Base-by-base conservation (phyloP, 1,140 invertebrate genomes). In the Sogatella furcifera region DNA sequence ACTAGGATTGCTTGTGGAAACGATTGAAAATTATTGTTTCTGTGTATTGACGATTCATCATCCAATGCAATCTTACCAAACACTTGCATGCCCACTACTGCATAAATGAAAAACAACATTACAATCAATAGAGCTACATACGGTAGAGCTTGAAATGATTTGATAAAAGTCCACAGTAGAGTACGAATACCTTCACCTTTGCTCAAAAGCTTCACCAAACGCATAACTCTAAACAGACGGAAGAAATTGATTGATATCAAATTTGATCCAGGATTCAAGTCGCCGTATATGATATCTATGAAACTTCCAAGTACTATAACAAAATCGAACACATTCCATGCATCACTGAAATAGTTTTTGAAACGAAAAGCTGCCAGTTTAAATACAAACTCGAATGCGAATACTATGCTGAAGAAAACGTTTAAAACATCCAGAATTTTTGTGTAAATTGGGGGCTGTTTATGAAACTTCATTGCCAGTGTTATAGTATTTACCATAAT, bases 251-350 rank as follows among this genome's bases (percentile, higher is more conserved):
- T 97, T 57, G 94, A 97, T 70, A 98, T 93, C 63, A 96, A 85
- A 62, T 86, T 89, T 56, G 85, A 84, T 14, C 89, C 90, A 65
- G 89, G 86, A 74, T 89, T 89, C 64, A 95, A 86, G 83, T 95
- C 91, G 31, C 91, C 92, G 72, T 94, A 95, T 28, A 97, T 90
- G 69, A 99, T 99, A 75, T 99, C 97, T 69, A 99, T 97, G 76
- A 98, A 97, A 78, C 94, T 97, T 66, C 97, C 97, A 43, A 99
- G 77, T 0, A 99, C 97, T 72, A 99, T 98, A 69, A 99, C 90
- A 75, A 99, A 99, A 79, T 99, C 97, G 74, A 99, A 98, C 1
- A 96, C 90, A 77, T 99, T 99, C 97, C 97, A 99, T 11, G 95
- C 91, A 81, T 99, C 97, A 43, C 95, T 92, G 76, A 99, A 98